Conservation (phyloP, 2,797 vertebrate species). For the Erethizon dorsatum region DNA sequence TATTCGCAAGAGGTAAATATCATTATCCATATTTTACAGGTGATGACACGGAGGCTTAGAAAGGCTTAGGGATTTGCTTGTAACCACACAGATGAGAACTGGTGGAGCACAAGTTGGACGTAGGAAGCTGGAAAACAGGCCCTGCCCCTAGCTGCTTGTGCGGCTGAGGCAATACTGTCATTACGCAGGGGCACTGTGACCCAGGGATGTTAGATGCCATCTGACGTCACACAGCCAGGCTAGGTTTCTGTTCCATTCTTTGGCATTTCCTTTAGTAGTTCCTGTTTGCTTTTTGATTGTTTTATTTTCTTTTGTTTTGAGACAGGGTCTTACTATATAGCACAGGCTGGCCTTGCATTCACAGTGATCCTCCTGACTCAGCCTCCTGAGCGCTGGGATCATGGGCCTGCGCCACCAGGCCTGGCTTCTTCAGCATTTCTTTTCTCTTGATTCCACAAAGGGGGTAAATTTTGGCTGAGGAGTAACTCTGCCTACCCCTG, state of each 20-base stretch:
- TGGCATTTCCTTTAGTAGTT: background rate
- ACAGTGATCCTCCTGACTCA: background rate
- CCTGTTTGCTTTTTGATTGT: background rate
- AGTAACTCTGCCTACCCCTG: background rate
- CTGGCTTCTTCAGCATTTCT: background rate
- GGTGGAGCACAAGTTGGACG: background rate
- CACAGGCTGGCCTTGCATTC: background rate
- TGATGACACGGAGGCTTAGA: constrained; percentile 46
- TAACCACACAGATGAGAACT: background rate
- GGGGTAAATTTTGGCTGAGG: background rate
- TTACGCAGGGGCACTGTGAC: background rate
- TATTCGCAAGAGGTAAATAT: constrained; percentile 40
- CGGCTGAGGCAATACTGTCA: background rate
- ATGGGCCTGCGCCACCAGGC: background rate
- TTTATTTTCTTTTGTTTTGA: background rate
- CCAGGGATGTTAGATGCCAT: background rate
- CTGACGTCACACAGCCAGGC: background rate
- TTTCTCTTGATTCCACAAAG: background rate
- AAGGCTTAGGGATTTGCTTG: background rate
- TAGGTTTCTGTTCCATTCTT: constrained; percentile 15
- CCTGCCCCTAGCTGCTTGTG: background rate
- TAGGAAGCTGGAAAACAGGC: background rate
- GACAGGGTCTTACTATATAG: background rate
- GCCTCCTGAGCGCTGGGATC: background rate
- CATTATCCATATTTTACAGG: background rate